A percentile compares a stretch with the other conserved stretches of the same genome.
Evolutionary conservation across 2,888 invertebrate genomes (phyloP).

Genomic region (Macrosiphum euphorbiae): DNA sequence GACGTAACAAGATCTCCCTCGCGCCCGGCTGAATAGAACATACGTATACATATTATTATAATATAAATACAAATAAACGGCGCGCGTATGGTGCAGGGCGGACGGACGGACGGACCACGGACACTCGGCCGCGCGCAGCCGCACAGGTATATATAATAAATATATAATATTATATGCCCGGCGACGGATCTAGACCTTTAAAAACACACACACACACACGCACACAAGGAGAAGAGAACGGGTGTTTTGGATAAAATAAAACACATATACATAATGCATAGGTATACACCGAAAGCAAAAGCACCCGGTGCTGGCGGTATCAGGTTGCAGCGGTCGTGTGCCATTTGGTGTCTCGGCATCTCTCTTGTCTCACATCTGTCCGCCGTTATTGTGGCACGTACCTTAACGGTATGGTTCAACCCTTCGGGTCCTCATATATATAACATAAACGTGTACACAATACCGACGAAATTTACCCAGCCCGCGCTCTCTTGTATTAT

Average conservation of each 20-base stretch:
- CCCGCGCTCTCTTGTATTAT: background rate
- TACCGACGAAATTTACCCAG: slow-evolving; percentile 45
- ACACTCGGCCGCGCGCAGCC: background rate
- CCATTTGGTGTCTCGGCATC: slow-evolving; percentile 65
- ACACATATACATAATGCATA: slow-evolving; percentile 13
- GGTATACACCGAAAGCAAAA: slow-evolving; percentile 55
- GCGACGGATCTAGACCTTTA: slow-evolving; percentile 59
- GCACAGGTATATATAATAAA: slow-evolving; percentile 44
- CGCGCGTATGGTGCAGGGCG: background rate
- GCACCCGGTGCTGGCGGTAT: slow-evolving; percentile 63
- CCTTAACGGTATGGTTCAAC: slow-evolving; percentile 65
- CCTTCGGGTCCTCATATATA: slow-evolving; percentile 44
- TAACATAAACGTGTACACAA: background rate
- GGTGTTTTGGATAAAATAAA: slow-evolving; percentile 57
- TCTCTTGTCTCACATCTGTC: slow-evolving; percentile 64
- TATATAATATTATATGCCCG: background rate
- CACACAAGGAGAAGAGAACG: slow-evolving; percentile 36
- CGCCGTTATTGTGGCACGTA: slow-evolving; percentile 63
- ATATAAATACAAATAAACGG: slow-evolving; percentile 48
- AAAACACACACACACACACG: slow-evolving; percentile 28
- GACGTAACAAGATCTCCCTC: slow-evolving; percentile 45
- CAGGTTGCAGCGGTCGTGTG: slow-evolving; percentile 65
- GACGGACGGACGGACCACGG: slow-evolving; percentile 18
- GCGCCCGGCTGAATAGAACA: background rate
- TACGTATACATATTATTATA: background rate